Conservation (phyloP, 2,797 vertebrate species). For the Tadarida brasiliensis region DNA sequence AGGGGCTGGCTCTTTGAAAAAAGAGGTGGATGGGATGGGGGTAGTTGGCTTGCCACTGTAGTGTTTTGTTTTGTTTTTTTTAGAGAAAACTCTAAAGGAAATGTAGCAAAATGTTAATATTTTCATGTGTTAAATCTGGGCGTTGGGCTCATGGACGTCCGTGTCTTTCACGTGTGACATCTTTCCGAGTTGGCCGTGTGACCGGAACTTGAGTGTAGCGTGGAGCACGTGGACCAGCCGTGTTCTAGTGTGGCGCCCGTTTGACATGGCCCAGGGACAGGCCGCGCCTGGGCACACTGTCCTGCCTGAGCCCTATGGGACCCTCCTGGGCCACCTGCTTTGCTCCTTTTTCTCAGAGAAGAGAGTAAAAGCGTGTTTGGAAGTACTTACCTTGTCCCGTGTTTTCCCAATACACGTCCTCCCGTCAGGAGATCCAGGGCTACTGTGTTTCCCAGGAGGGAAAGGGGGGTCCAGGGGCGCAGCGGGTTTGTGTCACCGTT, state of each 20-base stretch:
- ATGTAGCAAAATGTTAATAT: not conserved
- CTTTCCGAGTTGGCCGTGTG: not conserved
- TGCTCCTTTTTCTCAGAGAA: not conserved
- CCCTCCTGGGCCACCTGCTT: not conserved
- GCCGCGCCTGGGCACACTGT: accelerated
- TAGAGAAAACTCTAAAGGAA: not conserved
- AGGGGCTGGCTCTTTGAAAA: not conserved
- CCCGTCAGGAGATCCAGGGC: not conserved
- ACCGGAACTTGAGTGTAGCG: not conserved
- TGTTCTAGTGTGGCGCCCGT: not conserved
- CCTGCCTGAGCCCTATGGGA: not conserved
- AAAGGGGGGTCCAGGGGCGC: not conserved
- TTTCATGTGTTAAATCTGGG: not conserved
- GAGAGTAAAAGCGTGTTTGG: not conserved
- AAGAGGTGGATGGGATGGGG: no score
- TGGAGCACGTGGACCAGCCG: not conserved
- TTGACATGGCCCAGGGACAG: accelerated
- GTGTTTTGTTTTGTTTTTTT: not conserved
- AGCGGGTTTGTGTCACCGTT: not conserved
- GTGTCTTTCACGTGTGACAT: not conserved
- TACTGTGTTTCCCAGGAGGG: not conserved
- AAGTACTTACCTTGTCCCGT: not conserved
- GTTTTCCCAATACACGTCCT: accelerated
- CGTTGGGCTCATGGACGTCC: not conserved
- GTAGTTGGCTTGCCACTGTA: not conserved